Percentiles rank a stretch among this genome's conserved stretches.
Evolutionary conservation across 2,888 invertebrate species (phyloP).

Genomic region (Agrotis puta): DNA sequence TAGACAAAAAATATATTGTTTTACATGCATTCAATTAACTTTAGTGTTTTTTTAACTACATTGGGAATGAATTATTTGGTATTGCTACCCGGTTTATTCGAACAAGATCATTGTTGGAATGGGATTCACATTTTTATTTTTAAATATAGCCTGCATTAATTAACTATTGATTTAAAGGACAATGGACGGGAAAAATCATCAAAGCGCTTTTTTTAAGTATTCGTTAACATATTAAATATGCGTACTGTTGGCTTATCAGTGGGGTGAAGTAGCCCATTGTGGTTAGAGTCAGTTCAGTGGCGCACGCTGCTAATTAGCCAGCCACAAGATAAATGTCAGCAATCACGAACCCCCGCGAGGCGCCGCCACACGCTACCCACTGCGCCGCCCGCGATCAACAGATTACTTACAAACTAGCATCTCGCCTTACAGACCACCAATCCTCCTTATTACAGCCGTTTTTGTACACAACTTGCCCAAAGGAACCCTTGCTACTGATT

Average conservation of each 20-base stretch:
- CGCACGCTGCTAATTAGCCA: slow-evolving; percentile 81
- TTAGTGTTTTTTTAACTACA: slow-evolving; percentile 63
- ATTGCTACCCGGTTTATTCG: slow-evolving; percentile 26
- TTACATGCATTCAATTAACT: slow-evolving; percentile 70
- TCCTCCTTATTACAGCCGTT: slow-evolving; percentile 60
- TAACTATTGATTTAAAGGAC: slow-evolving; percentile 2
- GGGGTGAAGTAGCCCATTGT: slow-evolving; percentile 66
- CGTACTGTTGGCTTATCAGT: slow-evolving; percentile 49
- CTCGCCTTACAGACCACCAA: slow-evolving; percentile 64
- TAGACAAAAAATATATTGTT: slow-evolving; percentile 73
- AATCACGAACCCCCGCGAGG: slow-evolving; percentile 81
- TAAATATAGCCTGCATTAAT: neutral
- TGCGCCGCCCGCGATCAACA: slow-evolving; percentile 59
- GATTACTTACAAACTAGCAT: slow-evolving; percentile 75
- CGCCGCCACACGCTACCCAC: slow-evolving; percentile 69
- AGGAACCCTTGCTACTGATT: slow-evolving; percentile 59
- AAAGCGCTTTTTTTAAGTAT: neutral
- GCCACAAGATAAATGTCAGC: slow-evolving; percentile 87
- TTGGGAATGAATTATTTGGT: slow-evolving; percentile 27
- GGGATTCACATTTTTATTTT: neutral
- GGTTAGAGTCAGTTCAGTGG: slow-evolving; percentile 72
- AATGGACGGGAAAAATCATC: neutral
- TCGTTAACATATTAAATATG: slow-evolving; percentile 19
- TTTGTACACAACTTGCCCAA: slow-evolving; percentile 60
- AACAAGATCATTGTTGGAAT: slow-evolving; percentile 4